phyloP scores from a whole-genome alignment of 2,797 vertebrate genomes.

The Pseudotriccus pelzelni region DNA sequence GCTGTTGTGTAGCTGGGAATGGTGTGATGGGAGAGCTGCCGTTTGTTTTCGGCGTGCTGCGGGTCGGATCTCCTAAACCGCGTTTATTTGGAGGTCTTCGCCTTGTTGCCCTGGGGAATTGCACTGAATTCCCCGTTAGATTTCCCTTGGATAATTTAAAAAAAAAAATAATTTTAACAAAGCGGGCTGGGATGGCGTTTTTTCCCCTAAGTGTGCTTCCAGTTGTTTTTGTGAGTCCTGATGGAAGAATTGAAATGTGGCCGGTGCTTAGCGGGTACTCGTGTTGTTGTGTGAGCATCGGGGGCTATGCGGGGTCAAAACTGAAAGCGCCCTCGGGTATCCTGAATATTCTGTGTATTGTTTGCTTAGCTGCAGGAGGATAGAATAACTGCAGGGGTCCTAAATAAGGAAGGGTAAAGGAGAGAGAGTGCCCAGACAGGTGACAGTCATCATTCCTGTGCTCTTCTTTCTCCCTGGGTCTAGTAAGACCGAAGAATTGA shows the following conservation, averaged over 20 bases:
- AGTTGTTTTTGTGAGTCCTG: not conserved
- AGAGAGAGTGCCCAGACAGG: not conserved
- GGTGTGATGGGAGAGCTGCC: not conserved
- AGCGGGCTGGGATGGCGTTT: not conserved
- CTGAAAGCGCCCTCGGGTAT: rapidly evolving
- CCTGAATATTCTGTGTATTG: not conserved
- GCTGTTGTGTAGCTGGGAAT: rapidly evolving
- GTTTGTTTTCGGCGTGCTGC: not conserved
- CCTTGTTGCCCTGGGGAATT: not conserved
- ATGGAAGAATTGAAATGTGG: not conserved
- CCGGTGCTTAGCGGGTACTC: not conserved
- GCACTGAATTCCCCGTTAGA: not conserved
- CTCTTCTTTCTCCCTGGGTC: not conserved
- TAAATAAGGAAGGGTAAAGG: not conserved
- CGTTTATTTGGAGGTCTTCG: not conserved
- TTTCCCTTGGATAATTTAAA: not conserved
- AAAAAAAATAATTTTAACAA: not conserved
- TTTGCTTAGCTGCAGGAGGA: not conserved
- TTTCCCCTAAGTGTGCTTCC: not conserved
- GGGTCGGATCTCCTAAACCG: not conserved
- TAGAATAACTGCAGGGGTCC: not conserved
- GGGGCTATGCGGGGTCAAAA: not conserved
- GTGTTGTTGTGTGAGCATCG: rapidly evolving
- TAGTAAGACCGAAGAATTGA: not conserved
- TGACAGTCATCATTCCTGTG: not conserved